phyloP scores from a whole-genome alignment of 2,888 invertebrate genomes.

The Sinentomon sp. region DNA sequence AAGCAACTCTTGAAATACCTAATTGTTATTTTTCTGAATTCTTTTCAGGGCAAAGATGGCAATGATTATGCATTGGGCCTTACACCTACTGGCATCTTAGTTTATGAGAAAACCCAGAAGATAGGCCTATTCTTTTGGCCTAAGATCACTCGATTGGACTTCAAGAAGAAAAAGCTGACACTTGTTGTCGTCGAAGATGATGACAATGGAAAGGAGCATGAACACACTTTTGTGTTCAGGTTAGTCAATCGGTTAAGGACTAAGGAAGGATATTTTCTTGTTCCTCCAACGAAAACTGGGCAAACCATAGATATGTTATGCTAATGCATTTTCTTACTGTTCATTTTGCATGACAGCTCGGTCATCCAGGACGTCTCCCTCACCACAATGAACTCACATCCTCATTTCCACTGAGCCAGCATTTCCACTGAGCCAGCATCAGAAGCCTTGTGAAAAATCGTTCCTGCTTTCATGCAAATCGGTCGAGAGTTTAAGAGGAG shows the following conservation, averaged over 20 bases:
- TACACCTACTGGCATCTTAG: constrained; percentile 92
- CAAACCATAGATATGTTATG: too few species aligned
- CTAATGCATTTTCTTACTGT: too few species aligned
- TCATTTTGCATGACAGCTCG: too few species aligned
- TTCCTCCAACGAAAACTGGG: too few species aligned
- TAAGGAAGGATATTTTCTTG: neutral
- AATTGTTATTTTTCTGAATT: constrained; percentile 3
- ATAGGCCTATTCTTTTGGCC: constrained; percentile 99
- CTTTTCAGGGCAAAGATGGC: constrained; percentile 59
- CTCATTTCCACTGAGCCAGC: too few species aligned
- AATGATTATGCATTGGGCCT: constrained; percentile 86
- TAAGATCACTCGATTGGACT: constrained; percentile 89
- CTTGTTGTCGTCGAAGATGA: constrained; percentile 95
- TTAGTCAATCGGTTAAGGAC: constrained; percentile 14
- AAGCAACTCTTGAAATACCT: too few species aligned
- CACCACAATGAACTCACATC: too few species aligned
- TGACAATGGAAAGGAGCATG: constrained; percentile 83
- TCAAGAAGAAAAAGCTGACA: constrained; percentile 89
- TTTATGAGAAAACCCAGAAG: constrained; percentile 85
- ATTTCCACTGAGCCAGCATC: too few species aligned
- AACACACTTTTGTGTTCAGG: constrained; percentile 95
- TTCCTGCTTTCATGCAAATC: too few species aligned
- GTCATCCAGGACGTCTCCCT: too few species aligned
- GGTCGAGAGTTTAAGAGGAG: too few species aligned
- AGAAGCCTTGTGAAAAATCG: too few species aligned